Conservation (phyloP, 2,888 invertebrate genomes). For the Dastarcus helophoroides region DNA sequence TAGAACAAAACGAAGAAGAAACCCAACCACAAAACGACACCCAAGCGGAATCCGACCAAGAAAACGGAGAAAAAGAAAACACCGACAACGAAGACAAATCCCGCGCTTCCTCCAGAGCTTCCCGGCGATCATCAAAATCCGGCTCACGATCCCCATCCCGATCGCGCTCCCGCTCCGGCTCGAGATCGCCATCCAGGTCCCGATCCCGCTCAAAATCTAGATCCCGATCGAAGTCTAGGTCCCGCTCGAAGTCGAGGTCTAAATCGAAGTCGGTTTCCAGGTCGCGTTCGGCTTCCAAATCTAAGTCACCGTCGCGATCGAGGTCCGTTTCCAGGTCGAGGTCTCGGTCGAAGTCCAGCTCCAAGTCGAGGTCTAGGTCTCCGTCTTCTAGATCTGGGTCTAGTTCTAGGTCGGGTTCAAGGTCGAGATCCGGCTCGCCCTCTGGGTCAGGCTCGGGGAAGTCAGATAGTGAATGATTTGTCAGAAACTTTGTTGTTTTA, state of each 20-base stretch:
- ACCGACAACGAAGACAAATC: conserved; percentile 30
- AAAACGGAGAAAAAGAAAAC: conserved; percentile 3
- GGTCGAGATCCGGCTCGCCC: conserved; percentile 25
- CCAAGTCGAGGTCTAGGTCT: conserved; percentile 21
- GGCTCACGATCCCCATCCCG: conserved; percentile 31
- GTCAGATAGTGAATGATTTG: too few species aligned
- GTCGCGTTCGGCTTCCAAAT: conserved; percentile 17
- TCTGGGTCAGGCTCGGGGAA: too few species aligned
- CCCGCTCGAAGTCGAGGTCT: conserved; percentile 25
- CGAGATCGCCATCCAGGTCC: conserved; percentile 21
- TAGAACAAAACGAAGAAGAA: conserved; percentile 6
- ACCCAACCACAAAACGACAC: conserved; percentile 4
- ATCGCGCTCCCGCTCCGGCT: conserved; percentile 20
- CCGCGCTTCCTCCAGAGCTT: conserved; percentile 24
- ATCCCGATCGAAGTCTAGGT: conserved; percentile 24
- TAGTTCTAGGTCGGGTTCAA: conserved; percentile 31
- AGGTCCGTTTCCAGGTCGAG: conserved; percentile 29
- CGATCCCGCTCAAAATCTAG: conserved; percentile 32
- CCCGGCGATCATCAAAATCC: conserved; percentile 32
- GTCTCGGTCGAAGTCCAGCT: conserved; percentile 35
- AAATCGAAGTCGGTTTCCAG: conserved; percentile 17
- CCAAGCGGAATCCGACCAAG: conserved; percentile 4
- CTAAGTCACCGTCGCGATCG: conserved; percentile 25
- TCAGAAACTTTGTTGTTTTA: too few species aligned
- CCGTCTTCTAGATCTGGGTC: conserved; percentile 18